Percentiles rank a stretch among this genome's conserved stretches.
Conservation (phyloP, 2,888 invertebrate species). For the Pyrocoelia pectoralis region DNA sequence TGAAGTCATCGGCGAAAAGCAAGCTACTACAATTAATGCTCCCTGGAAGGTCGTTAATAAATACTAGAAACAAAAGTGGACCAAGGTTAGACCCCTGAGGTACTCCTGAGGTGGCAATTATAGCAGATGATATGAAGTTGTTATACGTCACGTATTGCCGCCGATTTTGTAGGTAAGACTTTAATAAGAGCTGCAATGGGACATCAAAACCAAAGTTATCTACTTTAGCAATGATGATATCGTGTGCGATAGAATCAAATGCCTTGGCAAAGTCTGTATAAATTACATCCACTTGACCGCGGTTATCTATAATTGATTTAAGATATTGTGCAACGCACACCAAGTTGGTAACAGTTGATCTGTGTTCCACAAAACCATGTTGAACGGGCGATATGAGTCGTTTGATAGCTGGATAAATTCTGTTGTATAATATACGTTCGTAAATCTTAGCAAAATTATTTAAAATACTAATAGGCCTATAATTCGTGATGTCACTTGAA, state of each 20-base stretch:
- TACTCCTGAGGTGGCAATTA: background rate
- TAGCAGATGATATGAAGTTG: background rate
- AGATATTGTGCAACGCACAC: background rate
- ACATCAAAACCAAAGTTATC: background rate
- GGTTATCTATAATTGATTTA: background rate
- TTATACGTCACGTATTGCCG: conserved; percentile 1
- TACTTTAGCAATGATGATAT: background rate
- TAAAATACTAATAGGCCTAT: background rate
- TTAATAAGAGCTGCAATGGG: background rate
- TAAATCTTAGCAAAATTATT: conserved; percentile 1
- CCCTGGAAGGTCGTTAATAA: background rate
- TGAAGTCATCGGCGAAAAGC: background rate
- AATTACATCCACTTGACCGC: background rate
- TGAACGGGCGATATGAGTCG: background rate
- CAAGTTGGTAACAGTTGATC: background rate
- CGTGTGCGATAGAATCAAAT: conserved; percentile 1
- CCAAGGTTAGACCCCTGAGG: conserved; percentile 8
- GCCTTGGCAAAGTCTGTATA: conserved; percentile 8
- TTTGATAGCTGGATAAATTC: background rate
- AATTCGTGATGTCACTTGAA: background rate
- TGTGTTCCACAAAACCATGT: conserved; percentile 7
- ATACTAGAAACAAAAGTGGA: conserved; percentile 2
- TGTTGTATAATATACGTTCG: background rate
- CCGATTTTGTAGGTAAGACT: background rate
- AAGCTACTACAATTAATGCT: background rate